These are phyloP conservation scores for Stenopsyche tienmushanensis DNA, from an alignment of 1,140 invertebrate species.

Conservation along the genomic window DNA sequence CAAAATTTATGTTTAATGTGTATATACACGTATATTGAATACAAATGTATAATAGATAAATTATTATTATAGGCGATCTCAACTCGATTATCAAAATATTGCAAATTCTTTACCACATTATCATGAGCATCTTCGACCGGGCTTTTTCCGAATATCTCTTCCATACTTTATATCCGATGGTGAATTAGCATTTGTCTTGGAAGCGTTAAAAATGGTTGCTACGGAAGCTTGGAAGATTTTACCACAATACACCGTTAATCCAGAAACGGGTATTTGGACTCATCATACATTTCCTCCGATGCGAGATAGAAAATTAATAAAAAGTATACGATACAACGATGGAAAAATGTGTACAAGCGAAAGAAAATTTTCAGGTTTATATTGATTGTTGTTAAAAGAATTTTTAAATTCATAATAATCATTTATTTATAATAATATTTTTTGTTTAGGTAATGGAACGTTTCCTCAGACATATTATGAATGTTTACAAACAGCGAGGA, in stretches of 20 bases:
- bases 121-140: slow-evolving; percentile 77
- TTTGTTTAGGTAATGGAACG: slow-evolving; percentile 60
- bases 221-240: slow-evolving; percentile 87
- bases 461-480: slow-evolving; percentile 73
- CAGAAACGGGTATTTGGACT: slow-evolving; percentile 87
- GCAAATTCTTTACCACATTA: not conserved
- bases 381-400: slow-evolving; percentile 9
- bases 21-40: not conserved
- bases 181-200: slow-evolving; percentile 79
- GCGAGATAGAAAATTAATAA: slow-evolving; percentile 80
- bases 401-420: too few species aligned
- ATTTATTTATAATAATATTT: too few species aligned
- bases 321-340: slow-evolving; percentile 73
- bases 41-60: slow-evolving; percentile 17
- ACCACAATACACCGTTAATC: slow-evolving; percentile 82
- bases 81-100: not conserved
- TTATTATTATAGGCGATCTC: slow-evolving; percentile 4
- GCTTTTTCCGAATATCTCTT: slow-evolving; percentile 82
- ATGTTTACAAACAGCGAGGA: slow-evolving; percentile 74
- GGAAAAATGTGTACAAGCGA: slow-evolving; percentile 75
- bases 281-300: slow-evolving; percentile 78
- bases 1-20: not conserved
- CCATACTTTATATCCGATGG: slow-evolving; percentile 82
- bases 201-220: slow-evolving; percentile 84
- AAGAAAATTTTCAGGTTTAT: slow-evolving; percentile 61